Evolutionary conservation across 1,140 invertebrate species (phyloP).

Genomic region (Formica selysi): DNA sequence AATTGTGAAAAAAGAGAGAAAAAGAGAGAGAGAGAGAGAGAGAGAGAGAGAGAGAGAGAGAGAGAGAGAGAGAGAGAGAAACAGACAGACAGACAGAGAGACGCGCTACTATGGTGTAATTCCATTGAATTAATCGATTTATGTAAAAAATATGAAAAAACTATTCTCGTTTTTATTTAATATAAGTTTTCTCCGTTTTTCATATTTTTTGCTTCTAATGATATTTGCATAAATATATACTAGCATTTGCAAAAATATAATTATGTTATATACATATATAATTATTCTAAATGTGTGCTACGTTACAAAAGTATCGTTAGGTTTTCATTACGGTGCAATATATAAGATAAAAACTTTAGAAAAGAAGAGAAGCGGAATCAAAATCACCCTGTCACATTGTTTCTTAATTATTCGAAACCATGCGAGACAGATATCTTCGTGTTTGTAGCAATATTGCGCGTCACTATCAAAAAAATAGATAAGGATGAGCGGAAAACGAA

Average conservation of each 20-base stretch:
- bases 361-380: not conserved
- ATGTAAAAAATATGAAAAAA: not conserved
- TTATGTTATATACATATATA: not conserved
- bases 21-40: not conserved
- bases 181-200: not conserved
- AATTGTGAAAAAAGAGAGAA: not conserved
- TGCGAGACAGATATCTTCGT: not conserved
- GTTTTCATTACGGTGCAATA: not conserved
- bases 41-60: too few species aligned
- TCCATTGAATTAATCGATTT: constrained; percentile 4
- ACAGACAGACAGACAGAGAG: not conserved
- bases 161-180: not conserved
- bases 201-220: not conserved
- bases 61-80: too few species aligned
- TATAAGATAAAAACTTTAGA: not conserved
- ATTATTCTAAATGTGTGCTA: not conserved
- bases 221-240: not conserved
- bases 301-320: not conserved
- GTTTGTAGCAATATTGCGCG: constrained; percentile 40
- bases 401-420: not conserved
- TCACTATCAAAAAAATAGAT: not conserved
- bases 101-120: not conserved
- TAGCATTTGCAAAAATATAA: not conserved
- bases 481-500: constrained; percentile 40
- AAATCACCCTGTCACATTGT: not conserved